Evolutionary conservation across 2,797 vertebrate species (phyloP).

Genomic region (Rhinatrema bivittatum): DNA sequence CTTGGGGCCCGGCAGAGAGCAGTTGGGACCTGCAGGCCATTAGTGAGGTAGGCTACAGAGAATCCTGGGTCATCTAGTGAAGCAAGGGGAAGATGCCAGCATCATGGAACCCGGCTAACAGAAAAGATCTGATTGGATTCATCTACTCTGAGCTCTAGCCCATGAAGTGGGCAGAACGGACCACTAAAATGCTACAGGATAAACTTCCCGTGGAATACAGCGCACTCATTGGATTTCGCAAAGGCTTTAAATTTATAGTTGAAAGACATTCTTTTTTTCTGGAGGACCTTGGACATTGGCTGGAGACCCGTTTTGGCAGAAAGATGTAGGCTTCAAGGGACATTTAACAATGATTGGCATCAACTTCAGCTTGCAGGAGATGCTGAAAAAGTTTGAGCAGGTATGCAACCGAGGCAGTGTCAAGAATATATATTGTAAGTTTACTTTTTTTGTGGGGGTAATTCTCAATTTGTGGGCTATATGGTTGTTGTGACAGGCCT

Average conservation of each 20-base stretch:
- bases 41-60: conserved; percentile 45
- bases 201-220: conserved; percentile 15
- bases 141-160: conserved; percentile 9
- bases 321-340: conserved; percentile 59
- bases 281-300: conserved; percentile 31
- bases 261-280: conserved; percentile 16
- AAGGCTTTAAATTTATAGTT: conserved; percentile 38
- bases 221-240: conserved; percentile 9
- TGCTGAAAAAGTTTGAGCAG: conserved; percentile 88
- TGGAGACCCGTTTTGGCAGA: conserved; percentile 40
- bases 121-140: conserved; percentile 17
- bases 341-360: conserved; percentile 82
- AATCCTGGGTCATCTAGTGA: conserved; percentile 25
- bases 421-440: background rate
- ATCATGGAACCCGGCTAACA: conserved; percentile 38
- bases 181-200: conserved; percentile 28
- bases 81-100: conserved; percentile 24
- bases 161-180: conserved; percentile 4
- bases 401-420: conserved; percentile 59
- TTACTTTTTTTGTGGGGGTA: no score
- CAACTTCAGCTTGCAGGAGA: conserved; percentile 82
- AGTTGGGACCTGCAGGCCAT: conserved; percentile 34
- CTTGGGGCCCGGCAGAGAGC: conserved; percentile 38
- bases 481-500: no score
- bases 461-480: no score